Evolutionary conservation across 2,113 vertebrate species (phyloP).

Genomic region (Nanorana parkeri): DNA sequence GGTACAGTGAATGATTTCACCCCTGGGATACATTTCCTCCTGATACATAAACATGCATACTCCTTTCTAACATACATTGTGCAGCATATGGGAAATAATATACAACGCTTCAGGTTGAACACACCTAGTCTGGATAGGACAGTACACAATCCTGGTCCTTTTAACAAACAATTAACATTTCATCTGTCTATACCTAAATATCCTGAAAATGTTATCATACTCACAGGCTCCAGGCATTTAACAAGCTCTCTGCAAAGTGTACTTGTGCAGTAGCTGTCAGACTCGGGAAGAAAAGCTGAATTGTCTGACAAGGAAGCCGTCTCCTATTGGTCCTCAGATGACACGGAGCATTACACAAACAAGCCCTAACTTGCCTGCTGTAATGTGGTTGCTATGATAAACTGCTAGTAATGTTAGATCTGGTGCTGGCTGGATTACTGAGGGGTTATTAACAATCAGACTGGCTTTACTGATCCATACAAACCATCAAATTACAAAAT

Average conservation of each 20-base stretch:
- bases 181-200: no score
- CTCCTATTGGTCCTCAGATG: conserved; percentile 23
- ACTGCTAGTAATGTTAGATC: conserved; percentile 8
- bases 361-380: conserved; percentile 65
- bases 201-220: neutral
- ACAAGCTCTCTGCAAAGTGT: neutral
- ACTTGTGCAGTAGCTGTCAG: neutral
- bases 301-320: neutral
- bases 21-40: no score
- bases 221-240: neutral
- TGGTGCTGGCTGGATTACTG: conserved; percentile 16
- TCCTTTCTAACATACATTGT: no score
- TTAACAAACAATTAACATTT: no score
- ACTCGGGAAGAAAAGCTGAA: neutral
- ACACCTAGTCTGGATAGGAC: no score
- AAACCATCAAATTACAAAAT: neutral
- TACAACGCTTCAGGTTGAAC: no score
- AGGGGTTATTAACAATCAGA: conserved; percentile 22
- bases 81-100: no score
- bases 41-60: no score
- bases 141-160: no score
- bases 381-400: conserved; percentile 63
- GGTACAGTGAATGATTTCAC: no score
- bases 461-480: neutral
- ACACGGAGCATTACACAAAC: conserved; percentile 52